Evolutionary conservation across 2,797 vertebrate species (phyloP).

Genomic region (Pseudochaenichthys georgianus): DNA sequence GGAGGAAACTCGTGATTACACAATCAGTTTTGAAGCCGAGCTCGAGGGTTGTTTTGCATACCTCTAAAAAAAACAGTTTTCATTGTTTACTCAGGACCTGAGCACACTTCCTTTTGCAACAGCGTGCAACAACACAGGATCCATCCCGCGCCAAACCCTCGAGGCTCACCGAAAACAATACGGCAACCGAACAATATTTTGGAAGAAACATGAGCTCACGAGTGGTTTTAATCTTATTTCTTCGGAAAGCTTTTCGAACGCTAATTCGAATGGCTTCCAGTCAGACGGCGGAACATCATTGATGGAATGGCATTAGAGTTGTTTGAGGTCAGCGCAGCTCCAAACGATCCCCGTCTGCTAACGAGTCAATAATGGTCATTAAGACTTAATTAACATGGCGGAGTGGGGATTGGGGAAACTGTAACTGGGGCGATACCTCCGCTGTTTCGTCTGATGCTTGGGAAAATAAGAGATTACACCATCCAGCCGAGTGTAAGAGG

Average conservation of each 20-base stretch:
- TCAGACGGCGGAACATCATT: constrained; percentile 86
- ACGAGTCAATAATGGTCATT: constrained; percentile 97
- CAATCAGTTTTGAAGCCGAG: constrained; percentile 32
- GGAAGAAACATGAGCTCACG: constrained; percentile 70
- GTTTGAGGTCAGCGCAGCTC: constrained; percentile 91
- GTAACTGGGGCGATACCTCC: constrained; percentile 83
- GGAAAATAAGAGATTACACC: constrained; percentile 87
- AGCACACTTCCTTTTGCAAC: constrained; percentile 18
- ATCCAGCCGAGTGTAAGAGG: constrained; percentile 83
- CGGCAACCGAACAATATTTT: constrained; percentile 70
- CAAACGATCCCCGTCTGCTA: constrained; percentile 90
- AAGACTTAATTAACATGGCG: constrained; percentile 94
- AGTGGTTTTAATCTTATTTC: constrained; percentile 94
- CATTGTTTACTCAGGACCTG: constrained; percentile 20
- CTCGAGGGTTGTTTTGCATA: constrained; percentile 23
- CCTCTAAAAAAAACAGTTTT: background rate
- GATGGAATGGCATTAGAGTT: constrained; percentile 90
- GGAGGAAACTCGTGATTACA: constrained; percentile 39
- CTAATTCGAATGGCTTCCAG: constrained; percentile 40
- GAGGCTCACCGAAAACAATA: constrained; percentile 90
- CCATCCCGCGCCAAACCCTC: constrained; percentile 51
- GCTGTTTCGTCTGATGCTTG: constrained; percentile 86
- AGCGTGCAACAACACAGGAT: constrained; percentile 42
- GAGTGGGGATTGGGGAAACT: constrained; percentile 86
- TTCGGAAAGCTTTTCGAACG: constrained; percentile 91